Percentiles rank a stretch among this genome's conserved stretches.
These are phyloP conservation scores for Thalassophryne amazonica DNA, from an alignment of 2,797 vertebrate species.

Conservation along the genomic window DNA sequence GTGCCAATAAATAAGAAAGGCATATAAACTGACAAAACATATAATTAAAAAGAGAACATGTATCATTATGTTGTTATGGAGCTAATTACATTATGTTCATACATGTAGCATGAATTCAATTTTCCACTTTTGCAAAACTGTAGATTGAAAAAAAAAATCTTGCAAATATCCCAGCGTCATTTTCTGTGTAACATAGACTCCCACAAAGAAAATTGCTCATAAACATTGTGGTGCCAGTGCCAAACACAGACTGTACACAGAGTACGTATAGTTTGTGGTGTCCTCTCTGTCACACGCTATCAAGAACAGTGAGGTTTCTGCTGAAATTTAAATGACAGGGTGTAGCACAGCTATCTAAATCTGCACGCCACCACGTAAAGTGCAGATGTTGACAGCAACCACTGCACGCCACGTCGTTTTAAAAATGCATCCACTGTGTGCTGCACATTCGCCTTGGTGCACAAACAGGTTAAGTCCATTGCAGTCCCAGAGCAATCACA, in stretches of 20 bases:
- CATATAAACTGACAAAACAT: too few species aligned
- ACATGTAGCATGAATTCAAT: too few species aligned
- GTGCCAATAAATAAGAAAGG: too few species aligned
- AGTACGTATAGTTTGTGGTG: too few species aligned
- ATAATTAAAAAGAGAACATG: too few species aligned
- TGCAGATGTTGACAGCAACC: slow-evolving; percentile 45
- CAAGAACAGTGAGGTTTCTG: slow-evolving; percentile 41
- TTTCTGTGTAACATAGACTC: slow-evolving; percentile 58
- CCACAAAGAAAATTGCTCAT: neutral
- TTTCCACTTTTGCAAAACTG: neutral
- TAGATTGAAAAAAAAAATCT: slow-evolving; percentile 9
- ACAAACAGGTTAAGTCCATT: neutral
- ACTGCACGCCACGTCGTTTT: slow-evolving; percentile 36
- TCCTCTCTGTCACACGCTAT: slow-evolving; percentile 47
- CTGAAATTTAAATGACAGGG: slow-evolving; percentile 62
- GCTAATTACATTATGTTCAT: too few species aligned
- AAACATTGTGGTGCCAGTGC: slow-evolving; percentile 17
- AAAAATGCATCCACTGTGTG: slow-evolving; percentile 30
- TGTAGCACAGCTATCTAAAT: slow-evolving; percentile 56
- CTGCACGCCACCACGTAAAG: slow-evolving; percentile 50
- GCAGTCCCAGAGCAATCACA: slow-evolving; percentile 9
- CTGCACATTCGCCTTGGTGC: slow-evolving; percentile 23
- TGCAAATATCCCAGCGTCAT: slow-evolving; percentile 34
- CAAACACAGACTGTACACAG: too few species aligned
- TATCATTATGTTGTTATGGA: too few species aligned